These are phyloP conservation scores for Chirona hameri DNA, from an alignment of 2,888 invertebrate species.

Conservation along the genomic window DNA sequence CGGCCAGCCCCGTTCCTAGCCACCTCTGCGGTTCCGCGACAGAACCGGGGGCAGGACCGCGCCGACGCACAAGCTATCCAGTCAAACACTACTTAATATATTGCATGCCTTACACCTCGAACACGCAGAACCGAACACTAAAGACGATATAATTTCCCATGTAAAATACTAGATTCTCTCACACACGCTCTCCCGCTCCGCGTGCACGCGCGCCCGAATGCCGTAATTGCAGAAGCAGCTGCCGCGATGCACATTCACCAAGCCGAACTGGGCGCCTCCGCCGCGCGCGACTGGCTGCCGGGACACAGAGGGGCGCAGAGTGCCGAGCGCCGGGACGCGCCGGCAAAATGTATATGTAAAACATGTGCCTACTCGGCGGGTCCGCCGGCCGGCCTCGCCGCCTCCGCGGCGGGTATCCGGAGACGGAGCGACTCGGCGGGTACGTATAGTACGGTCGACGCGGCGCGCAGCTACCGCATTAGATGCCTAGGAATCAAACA, in stretches of 20 bases:
- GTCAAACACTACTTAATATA: conserved; percentile 5
- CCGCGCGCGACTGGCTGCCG: neutral
- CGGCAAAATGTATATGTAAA: neutral
- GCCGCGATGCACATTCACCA: conserved; percentile 1
- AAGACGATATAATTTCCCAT: conserved; percentile 27
- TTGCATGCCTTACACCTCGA: conserved; percentile 23
- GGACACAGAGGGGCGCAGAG: neutral
- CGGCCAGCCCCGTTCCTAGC: neutral
- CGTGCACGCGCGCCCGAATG: neutral
- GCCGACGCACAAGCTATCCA: neutral
- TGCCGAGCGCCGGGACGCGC: neutral
- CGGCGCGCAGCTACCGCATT: neutral
- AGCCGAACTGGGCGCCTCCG: neutral
- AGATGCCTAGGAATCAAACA: conserved; percentile 10
- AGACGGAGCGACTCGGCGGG: neutral
- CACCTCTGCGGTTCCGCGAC: neutral
- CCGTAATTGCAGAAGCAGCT: conserved; percentile 12
- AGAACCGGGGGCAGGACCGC: conserved; percentile 24
- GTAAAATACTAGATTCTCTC: conserved; percentile 24
- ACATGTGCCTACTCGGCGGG: neutral
- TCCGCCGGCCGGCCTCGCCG: too few relatives aligned
- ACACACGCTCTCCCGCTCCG: too few relatives aligned
- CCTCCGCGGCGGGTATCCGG: neutral
- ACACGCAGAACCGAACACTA: conserved; percentile 13
- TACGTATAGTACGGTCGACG: neutral